Evolutionary conservation across 2,113 vertebrate genomes (phyloP), one percentile per base, ranked within the genome.

Genomic region (Cryptoleucopteryx plumbea): DNA sequence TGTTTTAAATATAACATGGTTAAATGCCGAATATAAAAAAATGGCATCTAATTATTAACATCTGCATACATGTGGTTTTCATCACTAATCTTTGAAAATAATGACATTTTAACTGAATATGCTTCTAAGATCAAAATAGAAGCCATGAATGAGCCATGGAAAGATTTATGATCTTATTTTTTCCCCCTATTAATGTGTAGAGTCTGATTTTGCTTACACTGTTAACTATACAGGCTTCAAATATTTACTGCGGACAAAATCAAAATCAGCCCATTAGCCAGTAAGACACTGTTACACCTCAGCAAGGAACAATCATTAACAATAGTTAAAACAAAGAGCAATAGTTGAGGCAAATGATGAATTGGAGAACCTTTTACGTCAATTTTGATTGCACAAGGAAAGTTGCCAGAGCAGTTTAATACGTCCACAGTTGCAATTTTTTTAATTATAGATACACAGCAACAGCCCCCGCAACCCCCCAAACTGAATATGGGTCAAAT

Each of bases 241-340:
- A 45, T 81, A 81, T 88, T 94, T 92, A 73, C n/a, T 81, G 29
- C 27, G 15, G 32, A 83, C 38, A 86, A 91, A 88, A 84, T 62
- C 32, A 65, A 91, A 90, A 83, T 2, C 25, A 42, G 50, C 9
- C 72, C 32, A 26, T 86, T 91, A 92, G 20, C 61, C 78, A 88
- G 13, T 29, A 72, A 63, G 40, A 82, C 56, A 62, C n/a, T 45
- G 52, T 58, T 47, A 72, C 20, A 79, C 12, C 26, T 68, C 34
- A 88, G 81, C 32, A 93, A 74, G 86, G 31, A 90, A 36, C 50
- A 52, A 52, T 27, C 26, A 15, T 52, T n/a, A 90, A 34, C 50
- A 52, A 52, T 52, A 52, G 50, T 52, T 34, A 59, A 65, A 96
- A 32, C 27, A 48, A 77, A 85, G 19, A 88, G 40, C 20, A 95